Base-by-base conservation (phyloP, 1,140 invertebrate species). In the Rhagoletis pomonella region DNA sequence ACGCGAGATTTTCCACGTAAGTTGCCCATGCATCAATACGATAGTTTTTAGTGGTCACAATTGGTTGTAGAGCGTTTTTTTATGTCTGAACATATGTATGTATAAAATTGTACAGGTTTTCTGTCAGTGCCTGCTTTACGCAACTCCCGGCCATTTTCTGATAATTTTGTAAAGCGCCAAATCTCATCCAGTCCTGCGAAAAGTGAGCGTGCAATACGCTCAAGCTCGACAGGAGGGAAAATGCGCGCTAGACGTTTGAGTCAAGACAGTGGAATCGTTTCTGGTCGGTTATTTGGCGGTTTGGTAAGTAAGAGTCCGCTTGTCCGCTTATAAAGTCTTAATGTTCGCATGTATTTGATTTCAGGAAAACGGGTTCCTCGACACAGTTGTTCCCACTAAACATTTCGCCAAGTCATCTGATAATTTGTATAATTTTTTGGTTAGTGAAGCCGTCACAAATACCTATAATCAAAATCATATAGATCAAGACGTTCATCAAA, bases 171-270 rank as follows among this genome's bases (percentile, higher is more conserved):
- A 6, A 88, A 89, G 2, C 89, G 91, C 12, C 87, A 92, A 77
- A 90, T 92, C 44, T 90, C 90, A 60, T 92, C 91, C 10, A 92
- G 91, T 89, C 91, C 91, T 42, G 91, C 91, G 4, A 92, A 92
- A 86, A 92, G 91, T 69, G 91, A 92, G 44, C 91, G 91, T 17
- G 89, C 88, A 59, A 86, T 89, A 60, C 91, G 90, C 81, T 88
- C 86, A 17, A 87, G 67, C 60, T 58, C 42, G 39, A 44, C 42
- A 3, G 89, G 86, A 81, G 88, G 88, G 1, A 92, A 89, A 59
- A 5, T 88, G 29, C 89, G 89, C 2, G 88, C 90, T 6, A 77
- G 91, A 86, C 86, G 91, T 88, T 89, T 91, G 19, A 92, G 91
- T 73, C 91, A 92, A 62, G 91, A 92, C 60, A 92, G 91, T 87